Base-by-base conservation (phyloP, 2,113 vertebrate genomes). In the Nansenia antarctica region DNA sequence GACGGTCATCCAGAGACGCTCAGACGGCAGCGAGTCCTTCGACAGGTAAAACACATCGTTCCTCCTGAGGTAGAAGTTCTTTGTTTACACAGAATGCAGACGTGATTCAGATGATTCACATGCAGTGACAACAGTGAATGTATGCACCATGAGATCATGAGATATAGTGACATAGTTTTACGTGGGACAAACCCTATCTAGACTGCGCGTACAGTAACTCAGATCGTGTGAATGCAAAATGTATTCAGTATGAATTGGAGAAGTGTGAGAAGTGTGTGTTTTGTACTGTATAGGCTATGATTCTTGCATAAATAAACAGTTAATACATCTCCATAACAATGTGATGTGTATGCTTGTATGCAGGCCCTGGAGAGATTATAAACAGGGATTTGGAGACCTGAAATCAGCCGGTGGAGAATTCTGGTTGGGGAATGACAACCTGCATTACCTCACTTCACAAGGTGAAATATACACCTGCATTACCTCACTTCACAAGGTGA, bases 1-100 rank as follows among this genome's bases (percentile, higher is more conserved):
- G 96, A 97, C 95, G 5, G 90, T 97, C 52, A 94, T 97, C 84
- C 95, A 97, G 87, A 94, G 95, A 67, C 91, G 94, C 67, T 89
- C 80, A 63, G 93, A 96, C 15, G 95, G 95, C 81, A 94, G 83
- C 18, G 93, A 95, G 81, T 89, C 88, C 80, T 97, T 97, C 53
- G 87, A 94, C 80, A 94, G 95, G 95, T 96, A 57, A 27, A 9
- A n/a, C 9, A n/a, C n/a, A 22, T 15, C 3, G 6, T 59, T 9
- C 30, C 12, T 29, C 29, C 4, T 22, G 24, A 8, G 9, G 14
- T 29, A 31, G 12, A 18, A n/a, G n/a, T n/a, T n/a, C n/a, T n/a
- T n/a, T n/a, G n/a, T n/a, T n/a, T n/a, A n/a, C n/a, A n/a, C n/a
- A n/a, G n/a, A n/a, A n/a, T n/a, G 6, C 34, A 42, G 18, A 42